Base-by-base conservation (phyloP, 2,113 vertebrate species). In the Trematomus loennbergii region DNA sequence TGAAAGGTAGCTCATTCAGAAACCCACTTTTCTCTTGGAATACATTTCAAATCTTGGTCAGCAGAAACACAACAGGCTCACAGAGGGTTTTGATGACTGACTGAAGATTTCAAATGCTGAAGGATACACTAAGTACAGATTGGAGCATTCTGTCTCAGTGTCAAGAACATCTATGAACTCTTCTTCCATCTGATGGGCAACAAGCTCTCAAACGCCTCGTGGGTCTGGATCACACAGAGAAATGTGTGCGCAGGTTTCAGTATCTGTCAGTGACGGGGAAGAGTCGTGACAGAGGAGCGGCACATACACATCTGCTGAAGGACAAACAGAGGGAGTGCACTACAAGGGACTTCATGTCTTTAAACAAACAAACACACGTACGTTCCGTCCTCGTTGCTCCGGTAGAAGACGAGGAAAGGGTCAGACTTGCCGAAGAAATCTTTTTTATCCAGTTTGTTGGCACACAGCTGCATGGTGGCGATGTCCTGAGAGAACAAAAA, bases 361-460 rank as follows among this genome's bases (percentile, higher is more conserved):
- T 57, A 13, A 49, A 64, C 36, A 73, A 49, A 29, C 25, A 48
- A 33, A 63, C 50, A 55, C 61, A 91, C 97, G 95, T 92, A 98
- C 97, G 97, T 97, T 86, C 97, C 97, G 1, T 98, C 97, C 86
- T 98, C 97, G 0, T 97, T 97, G 93, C 97, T 98, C 78, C 97
- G 95, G 88, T 97, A 98, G 94, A 97, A 97, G 73, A 98, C 97
- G 0, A 98, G 95, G 93, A 98, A 98, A 45, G 97, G 97, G 85
- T 98, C 97, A 0, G 97, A 98, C 88, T 98, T 98, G 58, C 97
- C 97, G 1, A 97, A 97, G 94, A 97, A 98, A 85, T 89, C 87
- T 75, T 89, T 89, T 96, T 98, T 97, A 93, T 98, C 97, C 84
- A 98, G 95, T 85, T 97, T 97, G 93, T 98, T 97, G 82, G 97